Base-by-base conservation (phyloP, 2,113 vertebrate species). In the Gambusia affinis region DNA sequence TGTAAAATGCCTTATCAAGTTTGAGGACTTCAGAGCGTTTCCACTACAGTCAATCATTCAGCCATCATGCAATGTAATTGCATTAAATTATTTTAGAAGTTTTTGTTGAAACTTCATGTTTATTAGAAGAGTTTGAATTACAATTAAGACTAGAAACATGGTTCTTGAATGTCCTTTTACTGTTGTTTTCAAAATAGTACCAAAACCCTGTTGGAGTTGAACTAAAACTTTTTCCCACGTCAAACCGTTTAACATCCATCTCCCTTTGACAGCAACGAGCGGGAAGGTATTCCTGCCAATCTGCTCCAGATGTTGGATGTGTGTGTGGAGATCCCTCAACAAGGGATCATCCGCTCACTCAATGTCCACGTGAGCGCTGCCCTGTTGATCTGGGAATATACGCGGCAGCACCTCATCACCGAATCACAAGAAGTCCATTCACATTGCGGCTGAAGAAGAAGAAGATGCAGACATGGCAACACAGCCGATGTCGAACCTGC, bases 381-480 rank as follows among this genome's bases (percentile, higher is more conserved):
- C n/a, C 93, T 99, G 84, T 95, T 99, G 72, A 94, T 98, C 39
- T 99, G 97, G 97, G 97, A 99, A 57, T 99, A 99, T 62, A 98
- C 96, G 0, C 92, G 96, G 8, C 98, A 99, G 67, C 97, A 95
- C 82, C 90, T 96, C 63, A 17, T 28, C 11, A 60, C 47, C 3
- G 54, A 60, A 35, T 77, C 72, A 3, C 2, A 64, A n/a, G 64
- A 84, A 8, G 62, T 57, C 33, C 11, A 37, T 57, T 64, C 51
- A 0, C 75, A 80, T 24, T 1, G 6, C 29, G 66, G 11, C 29
- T 89, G 76, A 89, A 31, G 67, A 19, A 17, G n/a, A 44, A 61
- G 64, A 37, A 10, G 35, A 37, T 35, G 33, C 1, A 62, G 12
- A n/a, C n/a, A 22, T 31, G 0, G 27, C 24, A 60, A n/a, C 29